These are phyloP conservation scores for Orthosia gracilis DNA, from an alignment of 2,888 invertebrate genomes.

Conservation along the genomic window DNA sequence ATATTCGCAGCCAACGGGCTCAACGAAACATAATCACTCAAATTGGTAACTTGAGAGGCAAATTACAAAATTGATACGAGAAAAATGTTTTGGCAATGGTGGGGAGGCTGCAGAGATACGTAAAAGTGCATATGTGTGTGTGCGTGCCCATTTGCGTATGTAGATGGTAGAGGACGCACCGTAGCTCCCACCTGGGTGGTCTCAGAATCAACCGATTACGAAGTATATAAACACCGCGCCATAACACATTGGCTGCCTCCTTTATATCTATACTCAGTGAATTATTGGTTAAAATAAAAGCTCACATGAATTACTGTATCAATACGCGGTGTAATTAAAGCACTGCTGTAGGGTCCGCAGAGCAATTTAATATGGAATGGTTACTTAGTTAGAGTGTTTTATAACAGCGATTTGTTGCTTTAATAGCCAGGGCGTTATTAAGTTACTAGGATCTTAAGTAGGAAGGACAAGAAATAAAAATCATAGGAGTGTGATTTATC, in stretches of 20 bases:
- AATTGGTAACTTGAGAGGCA: conserved; percentile 87
- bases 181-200: conserved; percentile 86
- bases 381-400: conserved; percentile 59
- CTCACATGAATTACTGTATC: conserved; percentile 81
- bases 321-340: conserved; percentile 82
- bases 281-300: conserved; percentile 85
- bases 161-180: conserved; percentile 74
- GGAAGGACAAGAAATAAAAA: conserved; percentile 10
- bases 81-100: conserved; percentile 71
- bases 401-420: conserved; percentile 42
- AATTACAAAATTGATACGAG: conserved; percentile 87
- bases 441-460: conserved; percentile 52
- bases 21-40: conserved; percentile 82
- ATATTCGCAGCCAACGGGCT: conserved; percentile 79
- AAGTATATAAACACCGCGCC: conserved; percentile 79
- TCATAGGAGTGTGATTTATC: conserved; percentile 11
- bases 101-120: conserved; percentile 67
- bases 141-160: conserved; percentile 63
- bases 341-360: conserved; percentile 67
- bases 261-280: conserved; percentile 77
- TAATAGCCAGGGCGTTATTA: conserved; percentile 46
- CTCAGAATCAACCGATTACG: conserved; percentile 84
- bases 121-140: conserved; percentile 66
- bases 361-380: conserved; percentile 61
- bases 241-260: conserved; percentile 73